phyloP scores from a whole-genome alignment of 2,888 invertebrate genomes.

The Euspilapteryx auroguttella region DNA sequence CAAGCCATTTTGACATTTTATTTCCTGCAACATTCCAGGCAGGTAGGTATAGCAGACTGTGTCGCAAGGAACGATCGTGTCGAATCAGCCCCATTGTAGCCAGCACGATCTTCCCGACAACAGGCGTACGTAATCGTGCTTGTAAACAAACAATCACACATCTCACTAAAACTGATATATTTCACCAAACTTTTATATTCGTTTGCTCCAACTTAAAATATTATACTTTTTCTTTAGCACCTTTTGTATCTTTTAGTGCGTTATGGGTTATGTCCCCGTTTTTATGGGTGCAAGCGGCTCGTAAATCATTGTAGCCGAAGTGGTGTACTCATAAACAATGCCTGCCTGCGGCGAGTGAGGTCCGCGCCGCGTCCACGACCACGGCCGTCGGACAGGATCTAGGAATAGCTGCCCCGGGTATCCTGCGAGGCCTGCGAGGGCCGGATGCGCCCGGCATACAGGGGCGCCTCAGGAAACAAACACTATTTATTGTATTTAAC shows the following conservation, averaged over 20 bases:
- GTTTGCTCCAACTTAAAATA: constrained; percentile 52
- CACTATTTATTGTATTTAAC: too few relatives aligned
- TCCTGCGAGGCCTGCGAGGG: too few relatives aligned
- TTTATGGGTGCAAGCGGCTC: constrained; percentile 51
- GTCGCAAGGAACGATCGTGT: constrained; percentile 11
- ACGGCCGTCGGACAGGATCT: too few relatives aligned
- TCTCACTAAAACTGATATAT: constrained; percentile 55
- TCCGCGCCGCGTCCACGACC: constrained; percentile 3
- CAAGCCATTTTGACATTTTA: too few relatives aligned
- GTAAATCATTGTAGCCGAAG: constrained; percentile 60
- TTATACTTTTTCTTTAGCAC: constrained; percentile 60
- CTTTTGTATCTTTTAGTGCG: constrained; percentile 59
- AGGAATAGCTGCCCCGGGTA: too few relatives aligned
- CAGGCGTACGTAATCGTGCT: constrained; percentile 46
- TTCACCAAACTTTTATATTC: constrained; percentile 56
- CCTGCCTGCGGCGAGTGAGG: constrained; percentile 26
- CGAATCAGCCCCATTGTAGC: constrained; percentile 1
- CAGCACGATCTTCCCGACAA: constrained; percentile 18
- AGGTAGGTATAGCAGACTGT: too few relatives aligned
- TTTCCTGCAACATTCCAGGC: too few relatives aligned
- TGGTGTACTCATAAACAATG: constrained; percentile 50
- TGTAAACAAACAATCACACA: constrained; percentile 51
- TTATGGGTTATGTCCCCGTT: constrained; percentile 48
- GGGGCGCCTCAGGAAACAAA: too few relatives aligned
- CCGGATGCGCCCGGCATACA: too few relatives aligned